Percentiles rank a stretch among this genome's conserved stretches.
Evolutionary conservation across 2,797 vertebrate species (phyloP).

Genomic region (Poeciliopsis infans): DNA sequence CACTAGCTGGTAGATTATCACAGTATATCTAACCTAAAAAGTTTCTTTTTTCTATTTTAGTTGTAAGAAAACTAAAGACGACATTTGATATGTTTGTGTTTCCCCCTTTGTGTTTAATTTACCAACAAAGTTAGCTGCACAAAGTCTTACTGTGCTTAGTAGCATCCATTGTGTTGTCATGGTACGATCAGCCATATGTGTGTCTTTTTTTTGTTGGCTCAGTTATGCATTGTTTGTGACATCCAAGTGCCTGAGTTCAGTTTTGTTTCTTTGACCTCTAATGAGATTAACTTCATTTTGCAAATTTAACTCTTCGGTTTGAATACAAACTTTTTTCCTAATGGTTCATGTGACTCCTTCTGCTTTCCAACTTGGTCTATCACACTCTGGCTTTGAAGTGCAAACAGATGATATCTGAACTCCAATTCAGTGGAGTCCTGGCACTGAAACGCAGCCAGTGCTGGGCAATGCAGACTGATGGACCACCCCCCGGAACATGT

Average conservation of each 20-base stretch:
- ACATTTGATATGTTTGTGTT: background rate
- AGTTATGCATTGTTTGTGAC: background rate
- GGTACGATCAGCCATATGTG: background rate
- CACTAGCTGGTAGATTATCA: too few relatives aligned
- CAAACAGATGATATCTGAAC: conserved; percentile 71
- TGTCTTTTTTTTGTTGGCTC: background rate
- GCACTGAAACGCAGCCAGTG: conserved; percentile 61
- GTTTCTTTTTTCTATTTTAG: background rate
- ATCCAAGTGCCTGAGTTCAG: background rate
- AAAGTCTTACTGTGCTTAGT: background rate
- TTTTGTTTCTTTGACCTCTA: background rate
- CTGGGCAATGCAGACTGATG: conserved; percentile 60
- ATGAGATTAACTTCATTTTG: background rate
- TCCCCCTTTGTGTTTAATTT: background rate
- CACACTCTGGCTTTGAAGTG: conserved; percentile 43
- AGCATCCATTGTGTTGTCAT: background rate
- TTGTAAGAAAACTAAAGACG: background rate
- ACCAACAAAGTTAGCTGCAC: background rate
- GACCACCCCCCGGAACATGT: conserved; percentile 49
- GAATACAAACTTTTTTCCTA: background rate
- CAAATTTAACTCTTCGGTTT: background rate
- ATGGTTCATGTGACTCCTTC: background rate
- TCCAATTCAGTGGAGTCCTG: conserved; percentile 43
- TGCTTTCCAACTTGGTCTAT: background rate
- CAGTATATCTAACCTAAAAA: too few relatives aligned